Evolutionary conservation across 2,888 invertebrate species (phyloP).

Genomic region (Muschampia plurimacula): DNA sequence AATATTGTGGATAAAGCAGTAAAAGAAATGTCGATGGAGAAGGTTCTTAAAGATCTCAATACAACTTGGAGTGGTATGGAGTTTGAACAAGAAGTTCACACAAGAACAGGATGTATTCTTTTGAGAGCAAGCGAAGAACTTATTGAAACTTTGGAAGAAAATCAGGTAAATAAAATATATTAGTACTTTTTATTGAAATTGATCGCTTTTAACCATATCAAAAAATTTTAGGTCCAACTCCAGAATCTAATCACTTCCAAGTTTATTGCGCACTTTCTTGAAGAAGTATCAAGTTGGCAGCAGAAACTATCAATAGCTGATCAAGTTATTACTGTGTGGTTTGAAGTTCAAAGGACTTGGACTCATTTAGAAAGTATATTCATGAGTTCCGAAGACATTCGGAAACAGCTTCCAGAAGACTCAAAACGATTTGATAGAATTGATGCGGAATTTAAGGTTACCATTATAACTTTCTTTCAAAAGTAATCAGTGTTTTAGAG

Average conservation of each 20-base stretch:
- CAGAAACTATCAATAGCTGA: conserved; percentile 96
- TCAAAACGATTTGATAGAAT: conserved; percentile 96
- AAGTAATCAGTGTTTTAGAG: no score
- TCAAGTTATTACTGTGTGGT: conserved; percentile 96
- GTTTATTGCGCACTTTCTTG: conserved; percentile 97
- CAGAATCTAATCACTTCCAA: conserved; percentile 99
- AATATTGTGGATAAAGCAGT: conserved; percentile 99
- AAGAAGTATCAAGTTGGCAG: conserved; percentile 98
- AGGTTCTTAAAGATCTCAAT: conserved; percentile 95
- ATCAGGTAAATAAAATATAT: conserved; percentile 88
- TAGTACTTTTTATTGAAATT: neutral
- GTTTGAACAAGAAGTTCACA: conserved; percentile 91
- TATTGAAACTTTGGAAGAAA: conserved; percentile 98
- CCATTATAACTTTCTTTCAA: neutral
- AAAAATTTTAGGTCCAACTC: conserved; percentile 90
- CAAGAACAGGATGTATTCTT: conserved; percentile 94
- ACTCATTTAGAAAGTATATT: conserved; percentile 98
- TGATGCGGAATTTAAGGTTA: conserved; percentile 94
- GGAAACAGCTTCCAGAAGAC: conserved; percentile 97
- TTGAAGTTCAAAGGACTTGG: conserved; percentile 99
- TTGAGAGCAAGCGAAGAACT: conserved; percentile 97
- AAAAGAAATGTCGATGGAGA: conserved; percentile 99
- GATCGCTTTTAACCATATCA: neutral
- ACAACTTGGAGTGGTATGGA: conserved; percentile 97
- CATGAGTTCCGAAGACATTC: conserved; percentile 98